Evolutionary conservation across 2,113 vertebrate species (phyloP).

Genomic region (Meles meles): DNA sequence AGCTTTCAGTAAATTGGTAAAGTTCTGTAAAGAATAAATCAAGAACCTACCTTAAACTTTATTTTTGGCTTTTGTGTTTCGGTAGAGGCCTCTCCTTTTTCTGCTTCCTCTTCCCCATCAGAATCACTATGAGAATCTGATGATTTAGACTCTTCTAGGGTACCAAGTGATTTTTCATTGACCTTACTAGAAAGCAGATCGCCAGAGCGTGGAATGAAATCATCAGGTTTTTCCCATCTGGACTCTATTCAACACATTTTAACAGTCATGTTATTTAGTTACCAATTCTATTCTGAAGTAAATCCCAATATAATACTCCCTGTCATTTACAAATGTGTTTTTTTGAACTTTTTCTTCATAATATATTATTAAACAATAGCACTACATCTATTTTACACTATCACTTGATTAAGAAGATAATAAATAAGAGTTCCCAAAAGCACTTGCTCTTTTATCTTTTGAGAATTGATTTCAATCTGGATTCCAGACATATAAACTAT

Average conservation of each 20-base stretch:
- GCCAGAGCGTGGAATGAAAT: constrained; percentile 76
- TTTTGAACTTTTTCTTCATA: neutral
- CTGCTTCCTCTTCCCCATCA: constrained; percentile 59
- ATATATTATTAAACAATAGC: neutral
- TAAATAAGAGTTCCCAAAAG: neutral
- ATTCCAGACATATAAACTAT: neutral
- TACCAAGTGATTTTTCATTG: constrained; percentile 42
- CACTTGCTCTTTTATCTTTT: neutral
- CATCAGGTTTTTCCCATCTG: constrained; percentile 92
- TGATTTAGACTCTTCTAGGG: constrained; percentile 41
- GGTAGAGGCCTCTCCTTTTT: constrained; percentile 58
- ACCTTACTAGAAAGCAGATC: constrained; percentile 49
- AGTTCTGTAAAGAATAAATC: constrained; percentile 10
- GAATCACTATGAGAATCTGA: constrained; percentile 77
- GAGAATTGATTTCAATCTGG: neutral
- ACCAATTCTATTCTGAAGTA: constrained; percentile 17
- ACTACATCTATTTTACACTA: neutral
- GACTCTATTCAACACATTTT: constrained; percentile 87
- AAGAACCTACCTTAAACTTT: constrained; percentile 84
- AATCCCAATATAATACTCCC: neutral
- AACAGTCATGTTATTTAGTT: constrained; percentile 67
- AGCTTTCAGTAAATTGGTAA: neutral
- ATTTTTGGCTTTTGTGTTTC: constrained; percentile 77
- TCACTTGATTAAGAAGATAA: neutral
- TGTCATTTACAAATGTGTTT: neutral